Conservation (phyloP, 1,140 invertebrate genomes). For the Lordiphosa collinella region DNA sequence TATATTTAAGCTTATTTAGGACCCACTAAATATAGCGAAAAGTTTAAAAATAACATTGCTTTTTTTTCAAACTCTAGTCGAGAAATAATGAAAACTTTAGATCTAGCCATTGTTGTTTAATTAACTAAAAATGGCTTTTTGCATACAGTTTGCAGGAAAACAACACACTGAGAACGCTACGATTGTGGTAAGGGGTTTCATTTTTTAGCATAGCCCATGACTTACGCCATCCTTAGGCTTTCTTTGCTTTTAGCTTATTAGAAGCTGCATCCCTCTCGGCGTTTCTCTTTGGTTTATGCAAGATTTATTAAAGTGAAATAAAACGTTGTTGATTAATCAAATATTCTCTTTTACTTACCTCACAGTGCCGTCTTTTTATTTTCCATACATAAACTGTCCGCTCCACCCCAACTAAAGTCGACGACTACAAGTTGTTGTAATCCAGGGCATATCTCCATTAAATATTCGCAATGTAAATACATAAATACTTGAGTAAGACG, state of each 20-base stretch:
- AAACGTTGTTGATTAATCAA: conserved; percentile 62
- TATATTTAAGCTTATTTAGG: too few relatives aligned
- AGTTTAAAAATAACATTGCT: too few relatives aligned
- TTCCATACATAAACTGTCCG: conserved; percentile 37
- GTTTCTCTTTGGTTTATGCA: conserved; percentile 44
- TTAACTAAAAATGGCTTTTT: conserved; percentile 50
- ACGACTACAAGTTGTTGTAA: conserved; percentile 57
- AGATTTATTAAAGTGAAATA: conserved; percentile 71
- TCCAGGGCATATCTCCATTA: conserved; percentile 68
- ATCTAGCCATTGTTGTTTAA: conserved; percentile 73
- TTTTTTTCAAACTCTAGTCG: too few relatives aligned
- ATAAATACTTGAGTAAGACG: conserved; percentile 74
- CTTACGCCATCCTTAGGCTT: conserved; percentile 63
- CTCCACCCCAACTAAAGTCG: not conserved
- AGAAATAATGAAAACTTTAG: too few relatives aligned
- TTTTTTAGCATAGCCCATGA: conserved; percentile 33
- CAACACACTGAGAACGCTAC: not conserved
- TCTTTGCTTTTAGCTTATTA: conserved; percentile 49
- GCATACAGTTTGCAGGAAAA: conserved; percentile 29
- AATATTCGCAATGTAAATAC: conserved; percentile 76
- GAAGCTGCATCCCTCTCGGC: conserved; percentile 14
- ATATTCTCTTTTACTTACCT: conserved; percentile 67
- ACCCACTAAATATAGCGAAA: too few relatives aligned
- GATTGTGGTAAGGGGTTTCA: too few relatives aligned
- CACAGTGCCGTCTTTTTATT: conserved; percentile 59